These are phyloP conservation scores for Parambassis ranga DNA, from an alignment of 2,797 vertebrate genomes.

Conservation along the genomic window DNA sequence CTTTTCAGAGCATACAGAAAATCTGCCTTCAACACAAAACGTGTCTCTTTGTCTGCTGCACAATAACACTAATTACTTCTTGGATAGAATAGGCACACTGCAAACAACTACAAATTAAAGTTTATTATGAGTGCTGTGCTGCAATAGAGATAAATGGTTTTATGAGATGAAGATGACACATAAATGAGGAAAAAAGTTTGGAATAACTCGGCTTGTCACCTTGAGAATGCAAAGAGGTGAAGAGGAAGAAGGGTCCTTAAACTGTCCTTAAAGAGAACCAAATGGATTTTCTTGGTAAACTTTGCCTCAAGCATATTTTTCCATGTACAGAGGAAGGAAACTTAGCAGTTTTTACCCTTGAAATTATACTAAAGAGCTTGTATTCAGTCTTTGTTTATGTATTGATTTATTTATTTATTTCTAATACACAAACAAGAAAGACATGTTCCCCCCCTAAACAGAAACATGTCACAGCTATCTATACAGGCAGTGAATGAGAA, in stretches of 20 bases:
- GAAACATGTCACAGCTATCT: slow-evolving; percentile 73
- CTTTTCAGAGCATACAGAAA: background rate
- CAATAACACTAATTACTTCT: slow-evolving; percentile 10
- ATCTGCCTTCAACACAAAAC: background rate
- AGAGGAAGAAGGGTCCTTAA: background rate
- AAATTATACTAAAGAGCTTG: slow-evolving; percentile 59
- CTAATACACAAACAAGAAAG: slow-evolving; percentile 63
- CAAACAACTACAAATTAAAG: background rate
- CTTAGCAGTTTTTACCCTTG: background rate
- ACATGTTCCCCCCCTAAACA: slow-evolving; percentile 76
- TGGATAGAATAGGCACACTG: background rate
- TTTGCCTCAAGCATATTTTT: slow-evolving; percentile 1
- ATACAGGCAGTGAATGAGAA: slow-evolving; percentile 69
- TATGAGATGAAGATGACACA: too few relatives aligned
- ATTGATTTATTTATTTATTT: too few relatives aligned
- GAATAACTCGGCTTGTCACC: background rate
- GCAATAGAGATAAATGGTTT: too few relatives aligned
- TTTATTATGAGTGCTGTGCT: too few relatives aligned
- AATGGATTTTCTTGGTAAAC: slow-evolving; percentile 18
- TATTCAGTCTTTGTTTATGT: slow-evolving; percentile 78
- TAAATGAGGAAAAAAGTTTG: too few relatives aligned
- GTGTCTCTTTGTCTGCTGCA: background rate
- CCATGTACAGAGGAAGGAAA: background rate
- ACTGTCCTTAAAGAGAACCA: background rate
- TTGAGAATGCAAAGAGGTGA: background rate